Base-by-base conservation (phyloP, 1,140 invertebrate genomes). In the Hydropsyche tenuis region DNA sequence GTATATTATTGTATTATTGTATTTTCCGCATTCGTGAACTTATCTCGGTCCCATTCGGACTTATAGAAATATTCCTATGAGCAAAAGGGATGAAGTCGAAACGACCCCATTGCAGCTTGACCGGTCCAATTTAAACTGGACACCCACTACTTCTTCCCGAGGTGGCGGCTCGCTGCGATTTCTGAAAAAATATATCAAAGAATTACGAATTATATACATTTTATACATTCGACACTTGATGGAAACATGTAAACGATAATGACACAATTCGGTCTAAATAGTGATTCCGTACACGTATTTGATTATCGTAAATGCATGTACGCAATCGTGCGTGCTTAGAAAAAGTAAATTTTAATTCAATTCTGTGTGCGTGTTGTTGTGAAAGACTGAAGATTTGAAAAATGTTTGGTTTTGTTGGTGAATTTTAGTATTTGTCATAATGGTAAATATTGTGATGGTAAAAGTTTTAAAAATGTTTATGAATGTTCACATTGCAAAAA, bases 101-200 rank as follows among this genome's bases (percentile, higher is more conserved):
- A 16, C 42, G 20, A 72, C 53, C 56, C 70, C 37, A 42, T 18
- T 70, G 68, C 68, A 70, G 43, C 11, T 72, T 63, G 70, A 72
- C 70, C 70, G 70, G 53, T 72, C 70, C 70, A 72, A 72, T 72
- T 72, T 72, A 72, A 72, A 72, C 70, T 72, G 70, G 70, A 72
- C 70, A 63, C 46, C 18, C 18, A 37, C 30, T 62, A 48, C 25
- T 68, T 48, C 45, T 46, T 68, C 43, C 43, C 16, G 16, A 16
- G 65, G 65, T 68, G 65, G 65, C 45, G 62, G 18, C 14, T 2
- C 45, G 4, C 16, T 48, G 45, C 12, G 45, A 48, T 48, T 48
- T 48, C 45, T 14, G 45, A 16, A 48, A 48, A 48, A 48, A 48
- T 7, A 16, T n/a, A 3, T 6, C 11, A 4, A 14, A 16, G 3